These are phyloP conservation scores for Hecatera dysodea DNA, from an alignment of 2,888 invertebrate genomes.

Conservation along the genomic window DNA sequence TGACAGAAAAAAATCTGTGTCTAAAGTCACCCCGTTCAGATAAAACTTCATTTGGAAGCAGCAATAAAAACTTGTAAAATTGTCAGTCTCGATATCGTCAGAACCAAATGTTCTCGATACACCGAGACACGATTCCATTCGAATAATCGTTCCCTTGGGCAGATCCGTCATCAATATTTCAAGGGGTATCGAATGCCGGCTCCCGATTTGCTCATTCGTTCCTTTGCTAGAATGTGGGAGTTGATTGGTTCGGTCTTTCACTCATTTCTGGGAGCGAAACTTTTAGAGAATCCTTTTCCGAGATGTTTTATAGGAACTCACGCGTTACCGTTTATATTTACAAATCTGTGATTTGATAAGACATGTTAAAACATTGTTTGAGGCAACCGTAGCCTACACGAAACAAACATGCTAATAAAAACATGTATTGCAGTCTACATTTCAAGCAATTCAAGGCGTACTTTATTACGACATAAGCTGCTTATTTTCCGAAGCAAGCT, in stretches of 20 bases:
- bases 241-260: slow-evolving; percentile 75
- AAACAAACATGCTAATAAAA: slow-evolving; percentile 19
- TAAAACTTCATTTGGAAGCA: slow-evolving; percentile 66
- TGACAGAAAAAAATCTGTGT: slow-evolving; percentile 49
- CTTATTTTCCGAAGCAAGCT: slow-evolving; percentile 56
- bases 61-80: slow-evolving; percentile 80
- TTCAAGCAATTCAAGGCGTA: slow-evolving; percentile 17
- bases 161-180: slow-evolving; percentile 84
- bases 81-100: slow-evolving; percentile 74
- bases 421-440: not conserved
- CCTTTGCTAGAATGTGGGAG: slow-evolving; percentile 70
- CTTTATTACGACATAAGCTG: slow-evolving; percentile 50
- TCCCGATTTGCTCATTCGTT: slow-evolving; percentile 76
- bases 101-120: slow-evolving; percentile 73
- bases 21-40: slow-evolving; percentile 50
- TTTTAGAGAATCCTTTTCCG: slow-evolving; percentile 12
- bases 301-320: not conserved
- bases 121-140: slow-evolving; percentile 75
- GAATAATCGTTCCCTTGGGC: slow-evolving; percentile 81
- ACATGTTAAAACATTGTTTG: not conserved
- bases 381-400: not conserved
- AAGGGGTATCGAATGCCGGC: slow-evolving; percentile 76
- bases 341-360: not conserved
- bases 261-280: slow-evolving; percentile 70
- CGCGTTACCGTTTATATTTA: not conserved